Evolutionary conservation across 2,888 invertebrate genomes (phyloP).

Genomic region (Nipponacmea schrenckii): DNA sequence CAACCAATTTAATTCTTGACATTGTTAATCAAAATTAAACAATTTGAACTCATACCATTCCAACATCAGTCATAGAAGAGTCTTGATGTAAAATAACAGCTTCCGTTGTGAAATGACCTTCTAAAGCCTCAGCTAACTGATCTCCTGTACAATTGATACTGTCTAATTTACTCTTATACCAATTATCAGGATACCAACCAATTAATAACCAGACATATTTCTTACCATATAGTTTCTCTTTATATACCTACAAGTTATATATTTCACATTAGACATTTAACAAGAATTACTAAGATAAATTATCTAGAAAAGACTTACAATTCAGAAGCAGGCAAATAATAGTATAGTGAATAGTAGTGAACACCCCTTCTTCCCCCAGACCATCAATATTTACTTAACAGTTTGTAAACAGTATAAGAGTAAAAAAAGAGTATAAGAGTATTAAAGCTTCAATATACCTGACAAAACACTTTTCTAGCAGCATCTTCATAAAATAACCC

Average conservation of each 20-base stretch:
- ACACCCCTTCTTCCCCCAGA: no score
- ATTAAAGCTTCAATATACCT: conserved; percentile 72
- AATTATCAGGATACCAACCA: conserved; percentile 96
- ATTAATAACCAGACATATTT: conserved; percentile 99
- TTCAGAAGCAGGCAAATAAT: no score
- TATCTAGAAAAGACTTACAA: no score
- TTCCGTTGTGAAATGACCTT: conserved; percentile 98
- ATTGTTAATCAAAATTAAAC: no score
- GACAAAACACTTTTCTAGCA: conserved; percentile 94
- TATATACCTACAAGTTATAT: conserved; percentile 76
- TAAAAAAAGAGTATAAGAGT: no score
- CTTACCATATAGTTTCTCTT: conserved; percentile 91
- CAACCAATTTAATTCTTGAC: not conserved
- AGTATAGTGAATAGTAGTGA: not conserved
- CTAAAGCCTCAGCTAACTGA: conserved; percentile 93
- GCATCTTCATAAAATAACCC: conserved; percentile 98
- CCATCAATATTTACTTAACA: no score
- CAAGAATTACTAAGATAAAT: no score
- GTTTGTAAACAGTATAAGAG: no score
- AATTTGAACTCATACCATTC: conserved; percentile 75
- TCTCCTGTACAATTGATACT: conserved; percentile 91
- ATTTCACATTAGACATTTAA: no score
- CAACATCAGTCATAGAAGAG: conserved; percentile 83
- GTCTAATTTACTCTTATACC: conserved; percentile 86
- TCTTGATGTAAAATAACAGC: conserved; percentile 99